Evolutionary conservation across 2,797 vertebrate species (phyloP), one percentile per base, ranked within the genome.

Genomic region (Oreochromis mossambicus): DNA sequence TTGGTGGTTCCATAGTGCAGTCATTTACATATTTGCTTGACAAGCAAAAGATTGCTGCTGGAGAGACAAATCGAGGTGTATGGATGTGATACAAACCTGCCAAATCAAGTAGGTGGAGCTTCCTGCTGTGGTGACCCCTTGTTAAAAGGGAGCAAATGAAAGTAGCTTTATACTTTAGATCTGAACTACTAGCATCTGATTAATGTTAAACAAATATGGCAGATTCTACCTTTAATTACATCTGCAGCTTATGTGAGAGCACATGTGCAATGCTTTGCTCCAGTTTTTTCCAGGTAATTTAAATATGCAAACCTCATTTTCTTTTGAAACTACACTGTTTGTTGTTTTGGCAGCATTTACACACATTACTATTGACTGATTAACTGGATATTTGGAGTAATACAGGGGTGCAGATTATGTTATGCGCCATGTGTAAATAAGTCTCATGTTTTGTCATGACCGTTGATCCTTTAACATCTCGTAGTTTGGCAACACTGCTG

Each of bases 391-490:
- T 26, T 54, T 38, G 55, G 54, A 76, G 36, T 41, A 38, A 80
- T 36, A 14, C 7, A 21, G 41, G 13, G 29, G 77, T 50, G 46
- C 36, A 32, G 68, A 75, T 87, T 79, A 26, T 80, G 14, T 51
- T 76, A 13, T 19, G 61, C 55, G 73, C 41, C 10, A 3, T 15
- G 56, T 86, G 79, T 66, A 90, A 89, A 89, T 80, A 81, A 82
- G 32, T 55, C 48, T 85, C 19, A 3, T 6, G 5, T 55, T 85
- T 85, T 70, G 76, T 92, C 77, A 56, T 8, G 26, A 21, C 51
- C 73, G 34, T 79, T 91, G 78, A 85, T 91, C 80, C 79, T 88
- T 83, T 80, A 80, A 75, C 84, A 56, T 87, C 85, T 78, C 34
- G 68, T 5, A 83, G 82, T 87, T 88, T 86, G 80, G 86, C 79